phyloP scores from a whole-genome alignment of 2,888 invertebrate genomes.

The Auanema sp. region DNA sequence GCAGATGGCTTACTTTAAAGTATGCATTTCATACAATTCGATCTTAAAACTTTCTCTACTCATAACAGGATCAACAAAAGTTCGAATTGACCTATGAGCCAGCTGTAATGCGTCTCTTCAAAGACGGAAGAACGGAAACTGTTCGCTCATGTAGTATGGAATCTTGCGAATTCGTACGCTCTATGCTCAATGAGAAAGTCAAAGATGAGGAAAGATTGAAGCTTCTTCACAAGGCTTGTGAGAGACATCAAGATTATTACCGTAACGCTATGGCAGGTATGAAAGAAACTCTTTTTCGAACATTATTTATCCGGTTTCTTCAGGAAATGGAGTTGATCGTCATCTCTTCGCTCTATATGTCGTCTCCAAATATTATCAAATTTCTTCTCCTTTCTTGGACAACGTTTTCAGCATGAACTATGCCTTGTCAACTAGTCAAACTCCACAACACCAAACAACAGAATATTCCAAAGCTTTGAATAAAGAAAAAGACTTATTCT shows the following conservation, averaged over 20 bases:
- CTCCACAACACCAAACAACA: conserved; percentile 54
- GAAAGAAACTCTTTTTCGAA: too few species aligned
- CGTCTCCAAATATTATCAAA: conserved; percentile 91
- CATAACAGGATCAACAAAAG: conserved; percentile 77
- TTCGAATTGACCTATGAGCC: conserved; percentile 97
- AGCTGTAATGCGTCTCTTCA: conserved; percentile 91
- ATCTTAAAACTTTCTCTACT: background rate
- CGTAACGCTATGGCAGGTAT: conserved; percentile 96
- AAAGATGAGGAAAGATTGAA: conserved; percentile 30
- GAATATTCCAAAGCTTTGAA: conserved; percentile 45
- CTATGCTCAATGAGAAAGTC: conserved; percentile 77
- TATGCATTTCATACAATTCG: conserved; percentile 44
- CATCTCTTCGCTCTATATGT: conserved; percentile 97
- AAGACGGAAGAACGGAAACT: conserved; percentile 95
- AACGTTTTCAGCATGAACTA: conserved; percentile 95
- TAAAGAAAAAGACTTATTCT: conserved; percentile 46
- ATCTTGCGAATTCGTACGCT: conserved; percentile 86
- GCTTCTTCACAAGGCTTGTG: conserved; percentile 65
- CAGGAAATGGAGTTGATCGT: conserved; percentile 72
- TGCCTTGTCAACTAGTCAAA: conserved; percentile 81
- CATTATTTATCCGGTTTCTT: too few species aligned
- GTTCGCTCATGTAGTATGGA: conserved; percentile 91
- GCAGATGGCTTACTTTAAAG: conserved; percentile 85
- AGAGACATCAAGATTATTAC: conserved; percentile 81
- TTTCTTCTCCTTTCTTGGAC: conserved; percentile 69